Evolutionary conservation across 2,888 invertebrate genomes (phyloP).

Genomic region (Beris morrisii): DNA sequence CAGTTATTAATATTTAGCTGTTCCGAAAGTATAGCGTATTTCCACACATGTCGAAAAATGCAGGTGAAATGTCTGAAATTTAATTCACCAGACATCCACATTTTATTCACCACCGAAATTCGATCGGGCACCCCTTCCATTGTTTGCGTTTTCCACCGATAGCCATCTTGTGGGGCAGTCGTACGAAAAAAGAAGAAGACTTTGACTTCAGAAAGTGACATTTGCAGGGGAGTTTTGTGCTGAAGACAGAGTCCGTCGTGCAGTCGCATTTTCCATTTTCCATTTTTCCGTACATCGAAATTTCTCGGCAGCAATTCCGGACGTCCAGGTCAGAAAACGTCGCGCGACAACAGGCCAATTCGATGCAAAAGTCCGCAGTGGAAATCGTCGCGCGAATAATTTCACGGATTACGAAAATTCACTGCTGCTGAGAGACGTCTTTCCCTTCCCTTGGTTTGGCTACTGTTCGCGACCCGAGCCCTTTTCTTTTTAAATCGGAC

Average conservation of each 20-base stretch:
- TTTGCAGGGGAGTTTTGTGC: slow-evolving; percentile 1
- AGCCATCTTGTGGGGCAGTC: background rate
- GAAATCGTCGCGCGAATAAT: slow-evolving; percentile 1
- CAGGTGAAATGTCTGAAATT: too few relatives aligned
- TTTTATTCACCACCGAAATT: background rate
- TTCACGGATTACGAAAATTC: slow-evolving; percentile 2
- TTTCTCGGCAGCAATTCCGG: too few relatives aligned
- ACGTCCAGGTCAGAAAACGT: too few relatives aligned
- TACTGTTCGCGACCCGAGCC: background rate
- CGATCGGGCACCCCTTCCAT: background rate
- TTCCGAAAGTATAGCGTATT: too few relatives aligned
- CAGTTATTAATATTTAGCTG: too few relatives aligned
- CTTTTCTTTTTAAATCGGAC: background rate
- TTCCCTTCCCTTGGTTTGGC: background rate
- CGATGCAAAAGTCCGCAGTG: too few relatives aligned
- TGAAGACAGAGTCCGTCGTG: background rate
- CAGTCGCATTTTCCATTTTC: background rate
- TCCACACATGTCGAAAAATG: too few relatives aligned
- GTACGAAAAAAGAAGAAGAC: slow-evolving; percentile 3
- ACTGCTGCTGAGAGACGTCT: background rate
- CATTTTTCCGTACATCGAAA: too few relatives aligned
- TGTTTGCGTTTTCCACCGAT: background rate
- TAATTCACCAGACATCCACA: background rate
- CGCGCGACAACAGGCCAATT: too few relatives aligned
- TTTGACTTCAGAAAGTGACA: background rate